Conservation (phyloP, 2,888 invertebrate species). For the Diplolepis rosae region DNA sequence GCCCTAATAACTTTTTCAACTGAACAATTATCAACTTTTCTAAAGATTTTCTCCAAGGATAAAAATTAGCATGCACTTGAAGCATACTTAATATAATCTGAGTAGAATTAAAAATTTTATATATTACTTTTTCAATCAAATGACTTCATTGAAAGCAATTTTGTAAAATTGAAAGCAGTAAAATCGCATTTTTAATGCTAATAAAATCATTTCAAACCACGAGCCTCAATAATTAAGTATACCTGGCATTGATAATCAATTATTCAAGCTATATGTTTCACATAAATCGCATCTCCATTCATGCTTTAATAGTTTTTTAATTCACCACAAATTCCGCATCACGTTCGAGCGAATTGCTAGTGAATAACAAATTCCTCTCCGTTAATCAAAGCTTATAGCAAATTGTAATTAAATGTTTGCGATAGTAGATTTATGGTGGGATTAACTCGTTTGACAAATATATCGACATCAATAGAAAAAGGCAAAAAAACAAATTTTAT, state of each 20-base stretch:
- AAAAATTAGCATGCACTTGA: neutral
- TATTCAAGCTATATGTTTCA: constrained; percentile 12
- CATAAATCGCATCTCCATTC: constrained; percentile 10
- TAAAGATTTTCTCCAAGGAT: neutral
- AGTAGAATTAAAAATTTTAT: neutral
- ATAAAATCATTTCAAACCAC: neutral
- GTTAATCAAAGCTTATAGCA: constrained; percentile 31
- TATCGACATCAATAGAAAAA: neutral
- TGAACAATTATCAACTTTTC: neutral
- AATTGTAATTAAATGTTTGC: constrained; percentile 15
- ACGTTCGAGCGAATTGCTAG: constrained; percentile 14
- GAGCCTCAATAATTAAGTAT: constrained; percentile 1
- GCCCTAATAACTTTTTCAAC: neutral
- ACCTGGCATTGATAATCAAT: constrained; percentile 10
- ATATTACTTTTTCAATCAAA: neutral
- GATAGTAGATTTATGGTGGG: neutral
- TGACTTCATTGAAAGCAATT: neutral
- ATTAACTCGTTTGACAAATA: neutral
- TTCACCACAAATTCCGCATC: constrained; percentile 18
- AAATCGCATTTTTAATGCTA: neutral
- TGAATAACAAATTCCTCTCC: constrained; percentile 15
- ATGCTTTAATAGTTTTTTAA: constrained; percentile 25
- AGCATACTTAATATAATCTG: neutral
- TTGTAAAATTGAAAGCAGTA: no score
- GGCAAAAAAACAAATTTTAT: no score